phyloP scores from a whole-genome alignment of 2,797 vertebrate species.

The Malurus splendens region DNA sequence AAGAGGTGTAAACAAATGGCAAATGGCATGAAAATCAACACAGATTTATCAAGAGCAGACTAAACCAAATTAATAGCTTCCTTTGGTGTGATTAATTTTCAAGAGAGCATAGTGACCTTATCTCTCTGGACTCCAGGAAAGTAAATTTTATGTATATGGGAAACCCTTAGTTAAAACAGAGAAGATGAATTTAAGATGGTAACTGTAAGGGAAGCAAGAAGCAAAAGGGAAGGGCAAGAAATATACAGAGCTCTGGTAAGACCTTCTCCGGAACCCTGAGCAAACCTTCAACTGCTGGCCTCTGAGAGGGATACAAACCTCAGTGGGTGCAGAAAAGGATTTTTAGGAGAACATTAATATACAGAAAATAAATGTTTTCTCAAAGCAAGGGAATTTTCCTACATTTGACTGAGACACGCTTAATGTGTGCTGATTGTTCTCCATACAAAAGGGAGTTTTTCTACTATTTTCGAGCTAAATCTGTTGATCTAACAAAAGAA shows the following conservation, averaged over 20 bases:
- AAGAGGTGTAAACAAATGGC: not conserved
- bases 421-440: not conserved
- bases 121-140: not conserved
- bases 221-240: not conserved
- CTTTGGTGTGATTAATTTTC: not conserved
- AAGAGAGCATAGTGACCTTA: not conserved
- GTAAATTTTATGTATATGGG: not conserved
- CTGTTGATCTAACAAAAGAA: not conserved
- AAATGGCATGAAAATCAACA: constrained; percentile 1
- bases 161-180: not conserved
- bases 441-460: rapidly evolving
- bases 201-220: not conserved
- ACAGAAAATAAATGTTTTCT: not conserved
- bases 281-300: not conserved
- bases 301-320: not conserved
- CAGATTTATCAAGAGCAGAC: not conserved
- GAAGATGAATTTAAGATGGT: not conserved
- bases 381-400: not conserved
- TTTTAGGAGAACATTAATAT: not conserved
- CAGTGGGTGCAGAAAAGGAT: not conserved
- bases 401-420: not conserved
- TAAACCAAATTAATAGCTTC: not conserved
- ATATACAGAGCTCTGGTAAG: not conserved
- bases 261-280: not conserved
- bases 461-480: not conserved